Conservation (phyloP, 2,113 vertebrate genomes). For the Hylia prasina region DNA sequence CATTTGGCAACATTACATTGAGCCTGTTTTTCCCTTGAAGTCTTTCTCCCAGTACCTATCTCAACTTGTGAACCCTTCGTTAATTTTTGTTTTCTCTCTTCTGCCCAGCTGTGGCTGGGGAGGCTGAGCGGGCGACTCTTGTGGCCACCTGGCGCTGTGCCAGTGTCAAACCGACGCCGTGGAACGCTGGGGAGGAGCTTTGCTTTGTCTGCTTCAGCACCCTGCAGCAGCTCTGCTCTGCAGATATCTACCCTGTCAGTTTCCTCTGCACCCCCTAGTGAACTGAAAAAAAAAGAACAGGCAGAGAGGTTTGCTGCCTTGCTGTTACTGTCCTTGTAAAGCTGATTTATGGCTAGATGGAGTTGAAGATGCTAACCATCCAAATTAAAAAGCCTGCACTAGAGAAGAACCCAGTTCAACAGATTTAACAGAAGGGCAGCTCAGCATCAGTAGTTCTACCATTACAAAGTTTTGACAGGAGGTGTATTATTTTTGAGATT, state of each 20-base stretch:
- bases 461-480: not conserved
- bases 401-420: not conserved
- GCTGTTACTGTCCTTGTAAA: not conserved
- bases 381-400: not conserved
- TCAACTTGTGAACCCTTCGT: not conserved
- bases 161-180: not conserved
- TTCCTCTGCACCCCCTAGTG: not conserved
- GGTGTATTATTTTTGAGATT: not conserved
- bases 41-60: not conserved
- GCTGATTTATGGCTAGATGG: not conserved
- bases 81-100: not conserved
- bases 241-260: not conserved
- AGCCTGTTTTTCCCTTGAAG: not conserved
- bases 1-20: fast-evolving
- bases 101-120: not conserved
- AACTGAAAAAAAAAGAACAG: not conserved
- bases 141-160: not conserved
- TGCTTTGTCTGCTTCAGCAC: not conserved
- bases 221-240: not conserved
- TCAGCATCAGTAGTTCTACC: not conserved
- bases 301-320: not conserved
- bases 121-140: fast-evolving
- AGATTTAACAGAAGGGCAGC: not conserved
- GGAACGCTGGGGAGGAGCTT: not conserved
- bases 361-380: not conserved